These are phyloP conservation scores for Conus ventricosus DNA, from an alignment of 1,140 invertebrate genomes.

Conservation along the genomic window DNA sequence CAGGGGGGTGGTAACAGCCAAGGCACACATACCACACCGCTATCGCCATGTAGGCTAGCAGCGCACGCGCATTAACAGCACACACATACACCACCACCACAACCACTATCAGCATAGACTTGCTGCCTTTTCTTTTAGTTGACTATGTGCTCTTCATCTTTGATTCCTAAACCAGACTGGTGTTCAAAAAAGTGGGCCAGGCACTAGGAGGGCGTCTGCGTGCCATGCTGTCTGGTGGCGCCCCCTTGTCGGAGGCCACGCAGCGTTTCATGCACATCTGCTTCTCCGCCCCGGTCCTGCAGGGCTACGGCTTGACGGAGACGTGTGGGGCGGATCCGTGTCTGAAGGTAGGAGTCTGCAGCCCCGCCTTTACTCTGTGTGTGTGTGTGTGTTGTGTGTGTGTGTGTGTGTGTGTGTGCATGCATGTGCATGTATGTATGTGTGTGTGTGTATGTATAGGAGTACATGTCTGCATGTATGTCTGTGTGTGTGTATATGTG, in stretches of 20 bases:
- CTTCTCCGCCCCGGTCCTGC: constrained; percentile 91
- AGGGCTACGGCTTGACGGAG: constrained; percentile 98
- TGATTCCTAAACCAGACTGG: constrained; percentile 74
- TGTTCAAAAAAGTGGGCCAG: constrained; percentile 88
- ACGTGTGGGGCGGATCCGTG: constrained; percentile 93
- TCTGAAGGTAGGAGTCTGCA: constrained; percentile 82
- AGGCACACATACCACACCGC: too few species aligned
- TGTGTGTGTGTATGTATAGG: neutral
- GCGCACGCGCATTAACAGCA: too few species aligned
- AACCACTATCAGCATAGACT: too few species aligned
- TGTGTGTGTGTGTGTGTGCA: neutral
- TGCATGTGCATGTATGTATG: neutral
- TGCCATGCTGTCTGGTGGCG: constrained; percentile 92
- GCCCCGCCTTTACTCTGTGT: neutral
- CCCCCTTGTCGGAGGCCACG: constrained; percentile 95
- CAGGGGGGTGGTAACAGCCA: too few species aligned
- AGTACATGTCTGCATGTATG: neutral
- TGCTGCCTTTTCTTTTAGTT: too few species aligned
- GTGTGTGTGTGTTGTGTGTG: neutral
- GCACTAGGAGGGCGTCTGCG: constrained; percentile 89
- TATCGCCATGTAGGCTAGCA: too few species aligned
- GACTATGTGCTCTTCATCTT: too few species aligned
- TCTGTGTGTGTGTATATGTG: neutral
- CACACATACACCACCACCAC: too few species aligned
- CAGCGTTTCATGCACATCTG: constrained; percentile 96